Evolutionary conservation across 2,113 vertebrate genomes (phyloP), one percentile per base, ranked within the genome.

Genomic region (Marmota flaviventris): DNA sequence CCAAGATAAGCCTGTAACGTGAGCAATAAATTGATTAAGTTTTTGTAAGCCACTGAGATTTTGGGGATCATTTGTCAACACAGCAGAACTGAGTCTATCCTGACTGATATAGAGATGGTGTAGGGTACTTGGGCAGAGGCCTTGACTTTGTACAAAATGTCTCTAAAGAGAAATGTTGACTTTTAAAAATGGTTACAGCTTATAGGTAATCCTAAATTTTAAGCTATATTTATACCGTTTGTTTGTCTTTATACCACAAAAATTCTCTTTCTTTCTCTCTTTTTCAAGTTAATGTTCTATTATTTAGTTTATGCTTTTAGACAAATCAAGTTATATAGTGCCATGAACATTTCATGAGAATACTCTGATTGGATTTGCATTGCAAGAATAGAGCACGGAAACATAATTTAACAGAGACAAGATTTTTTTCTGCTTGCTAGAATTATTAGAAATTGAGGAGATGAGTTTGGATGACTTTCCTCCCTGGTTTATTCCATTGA

Each of bases 281-380:
- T 91, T 83, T 61, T 85, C 12, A 96, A 92, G 45, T 45, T 89
- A 73, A 96, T 48, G 4, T 45, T 39, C 0, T 85, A 86, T 45
- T 81, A 90, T 91, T 95, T 92, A 63, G 72, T 95, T 92, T 94
- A 72, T 93, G 34, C n/a, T 97, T 89, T 93, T 76, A 91, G 65
- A 63, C 45, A 94, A 84, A 63, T 89, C 77, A 85, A 90, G 73
- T 90, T 88, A 92, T 12, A 34, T 48, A 86, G 24, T 90, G 65
- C 56, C 61, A 75, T 63, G 70, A 92, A 87, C 2, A 73, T 92
- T 95, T 97, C 20, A 79, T 85, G 37, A 95, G 63, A 76, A 93
- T 79, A 58, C 11, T 86, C 58, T 95, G 58, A 61, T 93, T 81
- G 61, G 58, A 63, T 90, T 87, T 95, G 79, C 10, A 1, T 73